A percentile compares a stretch with the other conserved stretches of the same genome.
Conservation (phyloP, 2,797 vertebrate species). For the Ataeniobius toweri region DNA sequence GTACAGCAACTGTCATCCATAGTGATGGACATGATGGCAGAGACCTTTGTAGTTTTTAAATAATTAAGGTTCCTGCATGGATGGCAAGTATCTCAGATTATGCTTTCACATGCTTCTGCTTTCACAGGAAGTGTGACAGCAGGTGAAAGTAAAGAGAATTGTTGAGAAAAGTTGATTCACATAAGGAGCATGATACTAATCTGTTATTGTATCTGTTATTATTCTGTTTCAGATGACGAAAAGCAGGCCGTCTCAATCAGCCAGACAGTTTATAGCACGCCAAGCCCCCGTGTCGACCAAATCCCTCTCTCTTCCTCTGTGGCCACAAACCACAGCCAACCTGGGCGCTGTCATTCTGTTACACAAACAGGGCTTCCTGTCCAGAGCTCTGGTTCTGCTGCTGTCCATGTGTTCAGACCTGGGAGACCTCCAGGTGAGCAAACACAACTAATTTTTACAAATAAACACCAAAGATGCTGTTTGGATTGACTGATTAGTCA, state of each 20-base stretch:
- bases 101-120: too few species aligned
- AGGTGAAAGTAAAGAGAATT: neutral
- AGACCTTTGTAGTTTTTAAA: neutral
- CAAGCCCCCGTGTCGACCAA: conserved; percentile 39
- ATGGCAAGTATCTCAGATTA: too few species aligned
- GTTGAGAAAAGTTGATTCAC: neutral
- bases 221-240: conserved; percentile 19
- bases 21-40: neutral
- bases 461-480: conserved; percentile 71
- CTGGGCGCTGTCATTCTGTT: conserved; percentile 20
- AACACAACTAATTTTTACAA: conserved; percentile 77
- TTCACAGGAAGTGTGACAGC: neutral
- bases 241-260: conserved; percentile 55
- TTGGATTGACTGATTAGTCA: conserved; percentile 64
- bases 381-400: conserved; percentile 31
- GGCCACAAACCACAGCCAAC: conserved; percentile 14
- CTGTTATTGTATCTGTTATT: accelerated
- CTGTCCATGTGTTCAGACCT: conserved; percentile 29
- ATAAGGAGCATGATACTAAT: neutral
- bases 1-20: neutral
- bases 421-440: conserved; percentile 74
- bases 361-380: conserved; percentile 69
- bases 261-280: conserved; percentile 46
- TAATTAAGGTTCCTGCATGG: neutral
- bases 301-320: conserved; percentile 22